These are phyloP conservation scores for Drosophila rubida DNA, from an alignment of 2,888 invertebrate species.

Conservation along the genomic window DNA sequence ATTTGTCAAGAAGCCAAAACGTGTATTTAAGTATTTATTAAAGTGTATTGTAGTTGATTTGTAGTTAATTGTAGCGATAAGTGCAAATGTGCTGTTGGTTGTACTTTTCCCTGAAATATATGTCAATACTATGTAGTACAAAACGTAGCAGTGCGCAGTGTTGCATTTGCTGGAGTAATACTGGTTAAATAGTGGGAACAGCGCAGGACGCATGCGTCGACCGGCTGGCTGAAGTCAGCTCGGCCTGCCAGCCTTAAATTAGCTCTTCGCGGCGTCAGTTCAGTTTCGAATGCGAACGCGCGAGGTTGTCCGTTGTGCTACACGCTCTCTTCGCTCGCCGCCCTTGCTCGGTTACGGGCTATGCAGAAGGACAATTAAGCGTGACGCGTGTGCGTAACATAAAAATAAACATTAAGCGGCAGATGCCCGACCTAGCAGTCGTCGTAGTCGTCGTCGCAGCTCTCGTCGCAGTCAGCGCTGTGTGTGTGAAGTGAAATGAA, in stretches of 20 bases:
- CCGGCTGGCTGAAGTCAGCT: slow-evolving; percentile 11
- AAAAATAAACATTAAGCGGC: slow-evolving; percentile 70
- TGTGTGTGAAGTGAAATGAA: slow-evolving; percentile 49
- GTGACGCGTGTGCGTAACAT: slow-evolving; percentile 80
- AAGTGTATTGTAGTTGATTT: background rate
- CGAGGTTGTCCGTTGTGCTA: slow-evolving; percentile 41
- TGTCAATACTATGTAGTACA: background rate
- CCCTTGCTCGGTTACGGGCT: slow-evolving; percentile 10
- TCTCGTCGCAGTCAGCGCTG: slow-evolving; percentile 1
- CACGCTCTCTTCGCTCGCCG: slow-evolving; percentile 4
- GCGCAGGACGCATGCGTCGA: slow-evolving; percentile 51
- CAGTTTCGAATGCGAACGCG: slow-evolving; percentile 53
- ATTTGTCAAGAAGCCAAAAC: background rate
- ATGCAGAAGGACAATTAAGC: slow-evolving; percentile 76
- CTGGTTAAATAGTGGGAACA: slow-evolving; percentile 51
- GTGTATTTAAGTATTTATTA: background rate
- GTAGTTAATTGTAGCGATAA: background rate
- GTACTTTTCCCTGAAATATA: background rate
- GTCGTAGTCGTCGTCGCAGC: background rate
- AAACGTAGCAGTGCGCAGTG: slow-evolving; percentile 27
- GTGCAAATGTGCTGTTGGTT: background rate
- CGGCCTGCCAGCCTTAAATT: slow-evolving; percentile 53
- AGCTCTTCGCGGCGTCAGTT: slow-evolving; percentile 64
- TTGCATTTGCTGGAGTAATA: slow-evolving; percentile 33
- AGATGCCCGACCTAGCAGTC: slow-evolving; percentile 1